Base-by-base conservation (phyloP, 2,888 invertebrate genomes). In the Lamellibrachia columna region DNA sequence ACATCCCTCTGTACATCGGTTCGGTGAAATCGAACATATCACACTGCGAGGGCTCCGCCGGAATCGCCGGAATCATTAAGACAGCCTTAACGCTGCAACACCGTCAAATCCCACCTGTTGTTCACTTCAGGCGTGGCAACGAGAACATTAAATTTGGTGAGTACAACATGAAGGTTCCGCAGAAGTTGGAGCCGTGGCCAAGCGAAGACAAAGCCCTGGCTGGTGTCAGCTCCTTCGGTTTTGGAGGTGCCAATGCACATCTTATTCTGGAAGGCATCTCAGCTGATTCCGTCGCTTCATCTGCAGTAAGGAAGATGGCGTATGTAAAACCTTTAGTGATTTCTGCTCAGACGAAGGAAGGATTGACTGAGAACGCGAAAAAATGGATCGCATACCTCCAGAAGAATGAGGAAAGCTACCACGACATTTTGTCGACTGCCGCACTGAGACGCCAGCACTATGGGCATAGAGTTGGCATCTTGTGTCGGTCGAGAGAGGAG, bases 191-290 rank as follows among this genome's bases (percentile, higher is more conserved):
- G 75, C 75, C 75, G 75, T 75, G 75, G 75, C 75, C 75, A 40
- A 91, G 28, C 52, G n/a, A 91, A 91, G 53, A 52, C 28, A 11
- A 28, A 11, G 22, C 11, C 2, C 28, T 91, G 53, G 91, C 91
- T n/a, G 91, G 52, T 1, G 91, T 91, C 52, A 91, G 53, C 53
- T 91, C 91, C 11, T 91, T 91, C 91, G 91, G 91, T 3, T 91
- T 52, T n/a, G 91, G 91, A 52, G 91, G 91, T 15, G 53, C 91
- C 52, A 91, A 91, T 91, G 91, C 91, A 6, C 91, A 91, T 91
- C 52, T 53, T 7, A 7, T 91, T 91, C 53, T 91, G 7, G 53
- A 91, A 91, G 91, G 53, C 53, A 15, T 91, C 52, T 11, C 22
- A 15, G 15, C 7, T n/a, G 52, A 11, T 91, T 40, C 91, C 6